phyloP scores from a whole-genome alignment of 2,888 invertebrate genomes.

The Amphiduros pacificus region DNA sequence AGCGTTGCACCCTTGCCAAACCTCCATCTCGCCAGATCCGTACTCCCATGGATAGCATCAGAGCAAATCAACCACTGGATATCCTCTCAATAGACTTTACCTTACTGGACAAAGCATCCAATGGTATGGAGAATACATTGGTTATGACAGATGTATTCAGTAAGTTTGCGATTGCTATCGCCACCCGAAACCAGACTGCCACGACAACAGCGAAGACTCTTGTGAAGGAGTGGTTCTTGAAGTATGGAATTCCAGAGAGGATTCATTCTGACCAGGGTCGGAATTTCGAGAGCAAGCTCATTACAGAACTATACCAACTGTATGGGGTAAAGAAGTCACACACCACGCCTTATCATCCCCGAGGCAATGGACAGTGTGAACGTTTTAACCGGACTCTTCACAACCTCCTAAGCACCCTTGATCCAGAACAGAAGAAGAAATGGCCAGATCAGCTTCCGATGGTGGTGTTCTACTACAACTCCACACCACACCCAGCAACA shows the following conservation, averaged over 20 bases:
- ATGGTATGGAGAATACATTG: background rate
- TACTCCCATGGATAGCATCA: background rate
- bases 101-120: background rate
- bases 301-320: background rate
- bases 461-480: background rate
- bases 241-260: background rate
- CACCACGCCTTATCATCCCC: background rate
- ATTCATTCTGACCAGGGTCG: background rate
- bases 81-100: background rate
- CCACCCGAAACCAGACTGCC: background rate
- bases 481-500: background rate
- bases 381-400: background rate
- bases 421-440: background rate
- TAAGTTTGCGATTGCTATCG: background rate
- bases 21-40: background rate
- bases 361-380: background rate
- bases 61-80: background rate
- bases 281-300: background rate
- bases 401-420: background rate
- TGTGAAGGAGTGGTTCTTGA: background rate
- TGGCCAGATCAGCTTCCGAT: constrained; percentile 1
- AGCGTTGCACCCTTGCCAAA: constrained; percentile 1
- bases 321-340: background rate
- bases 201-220: background rate
- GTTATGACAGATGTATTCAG: background rate